These are phyloP conservation scores for Percopsis omiscomaycus DNA, from an alignment of 2,797 vertebrate species.

Conservation along the genomic window DNA sequence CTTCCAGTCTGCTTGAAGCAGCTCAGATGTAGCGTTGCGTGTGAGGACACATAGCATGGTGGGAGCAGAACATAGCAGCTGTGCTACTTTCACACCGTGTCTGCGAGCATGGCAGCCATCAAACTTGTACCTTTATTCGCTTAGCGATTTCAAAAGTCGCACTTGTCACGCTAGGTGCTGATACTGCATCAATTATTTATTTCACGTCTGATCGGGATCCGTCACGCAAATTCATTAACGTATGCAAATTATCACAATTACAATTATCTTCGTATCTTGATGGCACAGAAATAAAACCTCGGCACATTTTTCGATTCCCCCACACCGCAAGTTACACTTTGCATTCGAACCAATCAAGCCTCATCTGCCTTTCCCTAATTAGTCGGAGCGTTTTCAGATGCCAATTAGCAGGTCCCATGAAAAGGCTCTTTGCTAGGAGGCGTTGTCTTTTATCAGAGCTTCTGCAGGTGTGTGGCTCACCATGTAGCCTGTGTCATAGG, in stretches of 20 bases:
- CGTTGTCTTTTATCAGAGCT: conserved; percentile 78
- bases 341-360: conserved; percentile 82
- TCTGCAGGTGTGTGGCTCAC: conserved; percentile 80
- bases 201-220: conserved; percentile 77
- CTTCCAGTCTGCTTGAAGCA: conserved; percentile 20
- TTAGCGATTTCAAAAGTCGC: conserved; percentile 69
- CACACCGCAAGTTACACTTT: conserved; percentile 75
- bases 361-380: conserved; percentile 84
- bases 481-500: conserved; percentile 76
- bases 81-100: conserved; percentile 70
- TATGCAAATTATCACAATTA: conserved; percentile 84
- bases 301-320: conserved; percentile 75
- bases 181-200: conserved; percentile 81
- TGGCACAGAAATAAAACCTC: conserved; percentile 76
- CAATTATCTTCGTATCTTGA: conserved; percentile 80
- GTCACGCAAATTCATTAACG: conserved; percentile 81
- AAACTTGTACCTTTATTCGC: conserved; percentile 71
- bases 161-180: conserved; percentile 72
- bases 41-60: conserved; percentile 28
- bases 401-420: conserved; percentile 82
- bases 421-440: conserved; percentile 78
- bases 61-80: conserved; percentile 62
- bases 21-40: conserved; percentile 47
- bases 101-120: conserved; percentile 62
- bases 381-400: conserved; percentile 80